Percentiles rank a stretch among this genome's conserved stretches.
Evolutionary conservation across 1,140 invertebrate genomes (phyloP).

Genomic region (Psilanteris sp.): DNA sequence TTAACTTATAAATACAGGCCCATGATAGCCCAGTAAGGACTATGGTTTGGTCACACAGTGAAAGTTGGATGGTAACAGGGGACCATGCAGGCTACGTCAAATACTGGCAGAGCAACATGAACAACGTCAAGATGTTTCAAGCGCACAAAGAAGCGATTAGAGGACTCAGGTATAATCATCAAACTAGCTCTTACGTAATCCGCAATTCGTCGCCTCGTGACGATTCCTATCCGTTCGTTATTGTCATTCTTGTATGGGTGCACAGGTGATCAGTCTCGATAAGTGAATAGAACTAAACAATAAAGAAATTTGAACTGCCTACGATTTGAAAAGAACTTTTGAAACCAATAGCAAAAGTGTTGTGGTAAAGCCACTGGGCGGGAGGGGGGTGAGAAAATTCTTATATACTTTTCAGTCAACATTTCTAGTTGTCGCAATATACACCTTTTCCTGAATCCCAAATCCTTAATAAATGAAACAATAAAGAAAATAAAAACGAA

Average conservation of each 20-base stretch:
- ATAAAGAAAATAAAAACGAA: not conserved
- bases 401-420: too few relatives aligned
- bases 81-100: constrained; percentile 99
- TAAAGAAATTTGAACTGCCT: too few relatives aligned
- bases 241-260: constrained; percentile 70
- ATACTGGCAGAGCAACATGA: constrained; percentile 99
- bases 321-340: too few relatives aligned
- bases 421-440: too few relatives aligned
- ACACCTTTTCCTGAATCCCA: not conserved
- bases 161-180: constrained; percentile 93
- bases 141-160: constrained; percentile 99
- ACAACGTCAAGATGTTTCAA: constrained; percentile 99
- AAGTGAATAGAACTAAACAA: not conserved
- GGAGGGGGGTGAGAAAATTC: not conserved
- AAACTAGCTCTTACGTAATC: constrained; percentile 78
- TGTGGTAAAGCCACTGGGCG: not conserved
- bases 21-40: constrained; percentile 98
- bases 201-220: constrained; percentile 62
- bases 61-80: constrained; percentile 99
- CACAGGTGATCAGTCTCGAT: constrained; percentile 64
- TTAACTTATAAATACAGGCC: too few relatives aligned
- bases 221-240: constrained; percentile 59
- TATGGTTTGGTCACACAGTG: constrained; percentile 99
- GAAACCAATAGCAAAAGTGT: not conserved
- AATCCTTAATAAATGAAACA: too few relatives aligned